A percentile compares a stretch with the other conserved stretches of the same genome.
Evolutionary conservation across 2,797 vertebrate genomes (phyloP).

Genomic region (Hydrolagus colliei): DNA sequence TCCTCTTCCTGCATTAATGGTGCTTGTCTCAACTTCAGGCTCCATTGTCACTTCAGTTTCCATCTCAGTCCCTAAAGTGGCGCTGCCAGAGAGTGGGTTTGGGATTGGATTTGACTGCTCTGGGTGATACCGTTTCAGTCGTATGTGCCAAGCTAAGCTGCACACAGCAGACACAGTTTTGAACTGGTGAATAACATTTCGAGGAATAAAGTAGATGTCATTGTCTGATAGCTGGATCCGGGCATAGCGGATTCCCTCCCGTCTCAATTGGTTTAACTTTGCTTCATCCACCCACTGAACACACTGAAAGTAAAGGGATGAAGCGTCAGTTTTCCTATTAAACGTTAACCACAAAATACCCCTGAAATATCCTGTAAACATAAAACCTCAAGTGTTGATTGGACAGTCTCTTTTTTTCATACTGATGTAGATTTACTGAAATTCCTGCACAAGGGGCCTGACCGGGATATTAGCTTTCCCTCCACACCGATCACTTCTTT

Average conservation of each 20-base stretch:
- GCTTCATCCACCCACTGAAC: conserved; percentile 91
- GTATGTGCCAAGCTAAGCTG: conserved; percentile 96
- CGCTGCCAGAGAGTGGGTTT: conserved; percentile 49
- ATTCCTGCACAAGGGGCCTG: no score
- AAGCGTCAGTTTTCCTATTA: conserved; percentile 32
- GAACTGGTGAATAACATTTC: conserved; percentile 98
- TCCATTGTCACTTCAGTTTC: conserved; percentile 55
- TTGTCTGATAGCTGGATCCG: conserved; percentile 86
- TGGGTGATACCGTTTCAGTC: conserved; percentile 81
- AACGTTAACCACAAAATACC: no score
- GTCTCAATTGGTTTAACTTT: conserved; percentile 94
- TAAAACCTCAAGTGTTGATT: no score
- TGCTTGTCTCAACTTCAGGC: conserved; percentile 50
- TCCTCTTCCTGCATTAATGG: conserved; percentile 58
- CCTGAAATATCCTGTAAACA: no score
- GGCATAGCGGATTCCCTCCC: conserved; percentile 89
- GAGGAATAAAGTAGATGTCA: conserved; percentile 97
- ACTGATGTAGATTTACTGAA: no score
- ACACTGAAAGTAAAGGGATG: conserved; percentile 58
- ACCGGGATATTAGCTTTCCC: no score
- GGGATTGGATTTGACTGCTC: conserved; percentile 50
- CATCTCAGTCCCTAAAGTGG: conserved; percentile 53
- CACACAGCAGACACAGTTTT: conserved; percentile 97
- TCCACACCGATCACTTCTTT: no score
- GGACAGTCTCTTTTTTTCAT: no score